phyloP scores from a whole-genome alignment of 2,888 invertebrate genomes.

The Luperina testacea region DNA sequence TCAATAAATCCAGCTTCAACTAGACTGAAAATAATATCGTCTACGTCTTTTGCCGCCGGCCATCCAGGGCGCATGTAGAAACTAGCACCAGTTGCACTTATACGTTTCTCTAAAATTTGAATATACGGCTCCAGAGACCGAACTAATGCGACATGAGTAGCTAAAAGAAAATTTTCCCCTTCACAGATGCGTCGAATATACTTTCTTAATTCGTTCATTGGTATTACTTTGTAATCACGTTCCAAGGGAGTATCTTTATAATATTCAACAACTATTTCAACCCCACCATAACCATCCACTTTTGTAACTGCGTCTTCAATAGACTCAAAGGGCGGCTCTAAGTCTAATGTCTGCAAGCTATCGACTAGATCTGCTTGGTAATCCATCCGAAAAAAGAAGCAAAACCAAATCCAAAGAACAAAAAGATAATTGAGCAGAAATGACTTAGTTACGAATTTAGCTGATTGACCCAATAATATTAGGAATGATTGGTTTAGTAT shows the following conservation, averaged over 20 bases:
- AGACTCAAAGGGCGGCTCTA: conserved; percentile 72
- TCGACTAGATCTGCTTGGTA: conserved; percentile 78
- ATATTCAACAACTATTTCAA: conserved; percentile 62
- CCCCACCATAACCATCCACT: conserved; percentile 75
- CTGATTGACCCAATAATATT: conserved; percentile 77
- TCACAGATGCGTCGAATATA: conserved; percentile 67
- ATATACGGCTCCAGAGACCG: conserved; percentile 61
- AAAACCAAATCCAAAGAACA: conserved; percentile 80
- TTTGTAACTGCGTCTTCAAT: conserved; percentile 71
- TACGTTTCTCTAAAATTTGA: conserved; percentile 71
- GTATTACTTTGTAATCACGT: conserved; percentile 63
- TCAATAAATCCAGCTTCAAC: conserved; percentile 72
- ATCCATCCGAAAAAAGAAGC: conserved; percentile 77
- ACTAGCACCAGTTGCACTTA: conserved; percentile 66
- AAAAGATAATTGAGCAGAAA: conserved; percentile 73
- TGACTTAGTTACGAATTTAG: conserved; percentile 71
- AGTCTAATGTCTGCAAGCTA: conserved; percentile 70
- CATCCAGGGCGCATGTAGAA: conserved; percentile 78
- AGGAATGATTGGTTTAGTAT: conserved; percentile 70
- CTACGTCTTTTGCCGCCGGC: conserved; percentile 72
- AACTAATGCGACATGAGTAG: conserved; percentile 64
- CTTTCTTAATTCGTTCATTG: conserved; percentile 54
- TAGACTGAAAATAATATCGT: conserved; percentile 61
- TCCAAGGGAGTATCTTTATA: conserved; percentile 69
- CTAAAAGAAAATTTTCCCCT: conserved; percentile 74